These are phyloP conservation scores for Oscheius sp. DNA, from an alignment of 1,140 invertebrate genomes.

Conservation along the genomic window DNA sequence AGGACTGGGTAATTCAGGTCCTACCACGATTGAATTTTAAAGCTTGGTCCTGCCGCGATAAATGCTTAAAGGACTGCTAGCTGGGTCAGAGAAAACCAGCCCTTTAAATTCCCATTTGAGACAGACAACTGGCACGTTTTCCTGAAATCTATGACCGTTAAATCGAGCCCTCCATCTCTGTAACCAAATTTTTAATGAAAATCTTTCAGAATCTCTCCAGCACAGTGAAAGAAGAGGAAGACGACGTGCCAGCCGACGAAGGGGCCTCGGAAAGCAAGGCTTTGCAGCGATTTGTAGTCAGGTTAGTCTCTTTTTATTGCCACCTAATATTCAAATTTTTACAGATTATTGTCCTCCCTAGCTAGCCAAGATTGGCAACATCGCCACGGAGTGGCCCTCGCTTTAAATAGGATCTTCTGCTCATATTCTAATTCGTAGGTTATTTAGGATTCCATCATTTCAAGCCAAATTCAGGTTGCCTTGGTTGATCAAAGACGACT, in stretches of 20 bases:
- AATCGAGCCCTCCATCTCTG: no score
- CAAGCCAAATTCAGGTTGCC: slow-evolving; percentile 14
- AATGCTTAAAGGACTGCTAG: no score
- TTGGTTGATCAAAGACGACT: slow-evolving; percentile 8
- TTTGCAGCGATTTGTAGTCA: background rate
- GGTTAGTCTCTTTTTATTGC: background rate
- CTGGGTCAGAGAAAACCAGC: no score
- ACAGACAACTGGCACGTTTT: no score
- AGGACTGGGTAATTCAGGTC: no score
- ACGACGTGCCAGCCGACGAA: background rate
- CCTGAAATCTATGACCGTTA: no score
- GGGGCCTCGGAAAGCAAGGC: background rate
- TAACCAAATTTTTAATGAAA: no score
- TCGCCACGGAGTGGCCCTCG: slow-evolving; percentile 27
- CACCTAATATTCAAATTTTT: background rate
- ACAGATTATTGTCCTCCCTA: background rate
- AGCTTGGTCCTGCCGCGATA: no score
- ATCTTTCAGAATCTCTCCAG: no score
- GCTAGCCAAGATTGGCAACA: slow-evolving; percentile 13
- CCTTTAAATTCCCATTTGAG: no score
- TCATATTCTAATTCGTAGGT: background rate
- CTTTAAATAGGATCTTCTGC: slow-evolving; percentile 7
- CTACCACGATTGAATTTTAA: no score
- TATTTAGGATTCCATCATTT: background rate
- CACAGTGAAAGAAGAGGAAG: background rate